phyloP scores from a whole-genome alignment of 2,113 vertebrate genomes.

The Donacobius atricapilla region DNA sequence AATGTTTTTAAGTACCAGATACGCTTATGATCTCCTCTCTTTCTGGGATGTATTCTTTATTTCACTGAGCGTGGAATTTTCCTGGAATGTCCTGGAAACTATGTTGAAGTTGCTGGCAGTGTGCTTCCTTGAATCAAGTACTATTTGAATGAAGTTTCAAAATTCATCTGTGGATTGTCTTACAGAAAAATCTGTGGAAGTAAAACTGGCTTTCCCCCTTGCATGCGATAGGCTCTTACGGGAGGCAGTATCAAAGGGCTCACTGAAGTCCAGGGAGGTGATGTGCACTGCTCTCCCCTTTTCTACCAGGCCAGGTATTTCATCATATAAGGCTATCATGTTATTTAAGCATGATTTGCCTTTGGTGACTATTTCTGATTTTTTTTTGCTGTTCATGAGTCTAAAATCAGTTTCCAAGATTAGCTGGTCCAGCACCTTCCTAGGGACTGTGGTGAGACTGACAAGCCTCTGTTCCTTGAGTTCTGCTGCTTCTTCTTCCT shows the following conservation, averaged over 20 bases:
- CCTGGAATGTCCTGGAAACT: neutral
- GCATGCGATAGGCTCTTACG: neutral
- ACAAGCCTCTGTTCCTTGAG: neutral
- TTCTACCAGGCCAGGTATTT: neutral
- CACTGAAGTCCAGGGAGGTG: neutral
- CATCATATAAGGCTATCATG: neutral
- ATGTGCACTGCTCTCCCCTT: fast-evolving
- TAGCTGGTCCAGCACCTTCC: neutral
- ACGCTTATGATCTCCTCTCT: neutral
- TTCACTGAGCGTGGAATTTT: neutral
- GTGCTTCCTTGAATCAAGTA: neutral
- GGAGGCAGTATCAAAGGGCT: neutral
- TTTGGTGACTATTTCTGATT: neutral
- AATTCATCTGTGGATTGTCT: neutral
- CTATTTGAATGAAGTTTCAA: neutral
- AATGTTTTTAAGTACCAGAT: neutral
- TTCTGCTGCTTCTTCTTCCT: neutral
- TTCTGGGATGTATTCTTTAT: neutral
- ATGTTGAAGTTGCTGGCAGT: neutral
- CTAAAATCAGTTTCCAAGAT: neutral
- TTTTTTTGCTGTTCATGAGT: neutral
- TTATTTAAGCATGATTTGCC: neutral
- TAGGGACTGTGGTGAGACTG: neutral
- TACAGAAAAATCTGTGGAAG: neutral
- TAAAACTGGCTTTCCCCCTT: neutral